Percentiles rank a stretch among this genome's conserved stretches.
phyloP scores from a whole-genome alignment of 2,888 invertebrate genomes.

The Lysandra coridon region DNA sequence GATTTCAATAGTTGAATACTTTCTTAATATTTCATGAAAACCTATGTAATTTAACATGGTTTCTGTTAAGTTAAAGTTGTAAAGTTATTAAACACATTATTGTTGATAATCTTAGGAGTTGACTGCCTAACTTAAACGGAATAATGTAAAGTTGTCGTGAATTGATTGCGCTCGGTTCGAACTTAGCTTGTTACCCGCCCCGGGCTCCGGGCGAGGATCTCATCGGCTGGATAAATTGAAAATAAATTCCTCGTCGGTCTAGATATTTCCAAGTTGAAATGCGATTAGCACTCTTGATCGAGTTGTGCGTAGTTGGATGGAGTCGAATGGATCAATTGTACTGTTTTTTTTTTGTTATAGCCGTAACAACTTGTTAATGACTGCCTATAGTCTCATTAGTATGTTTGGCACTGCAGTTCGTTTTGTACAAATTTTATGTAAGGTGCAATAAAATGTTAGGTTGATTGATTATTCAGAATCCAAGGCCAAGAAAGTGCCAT shows the following conservation, averaged over 20 bases:
- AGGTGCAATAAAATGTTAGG: too few relatives aligned
- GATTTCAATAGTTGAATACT: too few relatives aligned
- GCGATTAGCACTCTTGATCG: not conserved
- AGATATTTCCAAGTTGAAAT: constrained; percentile 1
- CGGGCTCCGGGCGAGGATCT: not conserved
- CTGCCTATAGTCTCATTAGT: not conserved
- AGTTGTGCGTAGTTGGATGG: not conserved
- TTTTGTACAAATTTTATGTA: too few relatives aligned
- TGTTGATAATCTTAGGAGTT: not conserved
- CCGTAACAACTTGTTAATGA: not conserved
- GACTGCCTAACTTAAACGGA: not conserved
- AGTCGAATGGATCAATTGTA: not conserved
- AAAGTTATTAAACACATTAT: not conserved
- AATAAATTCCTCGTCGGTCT: not conserved
- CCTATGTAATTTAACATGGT: too few relatives aligned
- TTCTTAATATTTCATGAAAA: too few relatives aligned
- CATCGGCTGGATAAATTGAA: constrained; percentile 10
- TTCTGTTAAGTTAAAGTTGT: too few relatives aligned
- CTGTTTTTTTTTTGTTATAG: not conserved
- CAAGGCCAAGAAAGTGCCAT: too few relatives aligned
- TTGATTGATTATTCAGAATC: too few relatives aligned
- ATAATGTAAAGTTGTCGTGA: not conserved
- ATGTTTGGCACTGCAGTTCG: too few relatives aligned
- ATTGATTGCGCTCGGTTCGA: not conserved
- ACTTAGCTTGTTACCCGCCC: not conserved